Evolutionary conservation across 1,140 invertebrate genomes (phyloP), one percentile per base, ranked within the genome.

Genomic region (Tribolium madens): DNA sequence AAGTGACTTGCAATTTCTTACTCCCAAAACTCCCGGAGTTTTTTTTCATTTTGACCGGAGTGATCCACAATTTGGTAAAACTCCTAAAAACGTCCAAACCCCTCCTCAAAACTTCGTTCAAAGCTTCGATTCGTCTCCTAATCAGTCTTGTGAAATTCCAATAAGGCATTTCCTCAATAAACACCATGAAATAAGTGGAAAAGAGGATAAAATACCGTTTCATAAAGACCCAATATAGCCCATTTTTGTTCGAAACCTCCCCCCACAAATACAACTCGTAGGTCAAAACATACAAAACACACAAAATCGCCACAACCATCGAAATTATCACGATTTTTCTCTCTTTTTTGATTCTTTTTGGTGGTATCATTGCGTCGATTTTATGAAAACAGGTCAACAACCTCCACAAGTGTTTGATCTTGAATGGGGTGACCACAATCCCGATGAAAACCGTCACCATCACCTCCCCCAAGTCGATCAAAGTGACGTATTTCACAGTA

Each of bases 131-230:
- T 7, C 79, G 18, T 7, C 75, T 76, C 47, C 76, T 75, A 14
- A 76, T 70, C n/a, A 78, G 76, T 57, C 68, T 76, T 10, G 71
- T 60, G 10, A 80, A 42, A 13, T 80, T 77, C 76, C 79, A 80
- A 26, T 52, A 78, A 31, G 68, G 78, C 13, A 80, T 74, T 46
- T 76, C 79, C 42, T 80, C 76, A 17, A 74, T 73, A 2, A 78
- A 47, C 42, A 78, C 15, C 6, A 78, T 75, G 12, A 73, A 70
- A 46, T 80, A 80, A 10, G 78, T 71, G 10, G 78, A 80, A 72
- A 78, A 76, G 1, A 57, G 14, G 33, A 75, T 52, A 33, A 64
- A 78, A 17, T 64, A 64, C 1, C 57, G 7, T 26, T 64, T 64
- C 57, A 64, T 64, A 36, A 64, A 64, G 12, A 64, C 57, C 57